phyloP scores from a whole-genome alignment of 2,113 vertebrate species.

The Proteles cristata region DNA sequence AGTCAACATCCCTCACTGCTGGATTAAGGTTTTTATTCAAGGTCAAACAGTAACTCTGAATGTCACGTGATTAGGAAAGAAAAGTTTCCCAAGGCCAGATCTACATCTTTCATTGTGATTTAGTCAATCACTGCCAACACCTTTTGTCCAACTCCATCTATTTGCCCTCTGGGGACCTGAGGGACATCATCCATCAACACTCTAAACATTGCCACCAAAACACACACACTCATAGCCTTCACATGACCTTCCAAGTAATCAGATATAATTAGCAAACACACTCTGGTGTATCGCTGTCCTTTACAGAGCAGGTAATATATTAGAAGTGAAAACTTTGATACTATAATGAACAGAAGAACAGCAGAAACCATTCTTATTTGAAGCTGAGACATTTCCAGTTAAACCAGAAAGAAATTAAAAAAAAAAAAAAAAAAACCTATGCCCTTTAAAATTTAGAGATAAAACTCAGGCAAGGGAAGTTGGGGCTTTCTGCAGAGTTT shows the following conservation, averaged over 20 bases:
- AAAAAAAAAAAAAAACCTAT: background rate
- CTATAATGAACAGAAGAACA: constrained; percentile 63
- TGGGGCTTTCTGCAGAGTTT: background rate
- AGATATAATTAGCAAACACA: constrained; percentile 75
- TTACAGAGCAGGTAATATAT: constrained; percentile 64
- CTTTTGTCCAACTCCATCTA: constrained; percentile 22
- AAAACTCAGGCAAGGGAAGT: background rate
- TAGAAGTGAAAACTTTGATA: constrained; percentile 59
- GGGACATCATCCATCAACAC: constrained; percentile 48
- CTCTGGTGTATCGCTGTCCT: constrained; percentile 70
- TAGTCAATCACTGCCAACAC: constrained; percentile 34
- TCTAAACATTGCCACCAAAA: constrained; percentile 25
- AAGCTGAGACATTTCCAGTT: constrained; percentile 47
- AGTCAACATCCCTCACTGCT: background rate
- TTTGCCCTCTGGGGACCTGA: constrained; percentile 30
- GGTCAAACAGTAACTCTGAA: background rate
- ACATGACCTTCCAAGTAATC: constrained; percentile 72
- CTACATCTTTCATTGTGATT: background rate
- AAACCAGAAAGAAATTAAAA: background rate
- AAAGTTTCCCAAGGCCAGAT: background rate
- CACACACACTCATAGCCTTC: constrained; percentile 62
- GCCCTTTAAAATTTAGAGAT: background rate
- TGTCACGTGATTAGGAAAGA: background rate
- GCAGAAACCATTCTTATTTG: constrained; percentile 4
- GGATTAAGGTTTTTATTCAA: background rate